phyloP scores from a whole-genome alignment of 2,888 invertebrate species.

The Teleiodes luculella region DNA sequence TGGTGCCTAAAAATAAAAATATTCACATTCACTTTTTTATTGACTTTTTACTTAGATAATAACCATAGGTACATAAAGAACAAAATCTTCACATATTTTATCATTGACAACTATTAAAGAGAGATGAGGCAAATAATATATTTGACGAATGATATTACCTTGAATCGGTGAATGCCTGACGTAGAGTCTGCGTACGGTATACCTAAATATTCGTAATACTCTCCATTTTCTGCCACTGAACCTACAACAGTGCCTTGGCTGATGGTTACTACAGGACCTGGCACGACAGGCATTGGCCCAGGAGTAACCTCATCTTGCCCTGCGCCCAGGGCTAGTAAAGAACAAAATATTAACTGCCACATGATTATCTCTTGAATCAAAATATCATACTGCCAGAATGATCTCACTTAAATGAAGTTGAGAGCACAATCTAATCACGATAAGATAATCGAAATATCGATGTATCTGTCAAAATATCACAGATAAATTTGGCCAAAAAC shows the following conservation, averaged over 20 bases:
- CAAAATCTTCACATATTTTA: too few relatives aligned
- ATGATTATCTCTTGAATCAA: slow-evolving; percentile 34
- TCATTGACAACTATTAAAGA: too few relatives aligned
- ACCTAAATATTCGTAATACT: slow-evolving; percentile 54
- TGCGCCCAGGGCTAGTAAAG: slow-evolving; percentile 25
- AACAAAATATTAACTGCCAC: slow-evolving; percentile 35
- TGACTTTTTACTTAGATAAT: too few relatives aligned
- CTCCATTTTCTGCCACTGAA: slow-evolving; percentile 36
- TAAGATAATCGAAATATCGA: background rate
- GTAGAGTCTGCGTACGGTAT: slow-evolving; percentile 67
- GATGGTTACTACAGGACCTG: slow-evolving; percentile 35
- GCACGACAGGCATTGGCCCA: background rate
- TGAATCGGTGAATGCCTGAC: slow-evolving; percentile 56
- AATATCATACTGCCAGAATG: slow-evolving; percentile 30
- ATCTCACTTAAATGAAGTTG: background rate
- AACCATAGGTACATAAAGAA: too few relatives aligned
- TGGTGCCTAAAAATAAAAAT: slow-evolving; percentile 59
- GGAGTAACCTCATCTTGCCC: slow-evolving; percentile 25
- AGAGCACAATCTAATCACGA: background rate
- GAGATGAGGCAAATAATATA: too few relatives aligned
- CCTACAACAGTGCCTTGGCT: slow-evolving; percentile 54
- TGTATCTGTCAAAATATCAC: background rate
- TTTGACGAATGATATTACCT: slow-evolving; percentile 40
- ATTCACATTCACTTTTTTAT: background rate
- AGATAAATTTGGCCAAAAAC: background rate